These are phyloP conservation scores for Nysson spinosus DNA, from an alignment of 2,888 invertebrate genomes.

Conservation along the genomic window DNA sequence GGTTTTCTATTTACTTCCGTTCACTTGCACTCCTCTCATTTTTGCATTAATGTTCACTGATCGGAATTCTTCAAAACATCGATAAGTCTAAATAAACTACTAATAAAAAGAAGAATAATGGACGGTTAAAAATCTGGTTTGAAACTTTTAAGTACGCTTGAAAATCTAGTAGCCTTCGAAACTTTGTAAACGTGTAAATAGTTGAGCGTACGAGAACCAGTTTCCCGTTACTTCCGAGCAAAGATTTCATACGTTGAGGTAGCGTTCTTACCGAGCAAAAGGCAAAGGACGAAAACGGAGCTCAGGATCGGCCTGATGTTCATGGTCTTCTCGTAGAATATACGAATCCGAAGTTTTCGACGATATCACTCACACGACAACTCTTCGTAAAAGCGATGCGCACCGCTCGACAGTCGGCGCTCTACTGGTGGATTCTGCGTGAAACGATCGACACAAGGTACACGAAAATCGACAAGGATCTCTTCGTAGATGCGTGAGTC, in stretches of 20 bases:
- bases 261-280: constrained; percentile 61
- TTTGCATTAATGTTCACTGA: too few relatives aligned
- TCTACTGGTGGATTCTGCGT: constrained; percentile 41
- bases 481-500: constrained; percentile 20
- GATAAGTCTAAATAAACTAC: too few relatives aligned
- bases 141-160: too few relatives aligned
- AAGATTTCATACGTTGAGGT: background rate
- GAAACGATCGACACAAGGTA: constrained; percentile 8
- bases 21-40: too few relatives aligned
- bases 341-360: background rate
- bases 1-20: too few relatives aligned
- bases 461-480: constrained; percentile 21
- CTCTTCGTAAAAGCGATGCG: constrained; percentile 2
- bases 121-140: too few relatives aligned
- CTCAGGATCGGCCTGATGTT: constrained; percentile 52
- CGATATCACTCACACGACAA: background rate
- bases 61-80: too few relatives aligned
- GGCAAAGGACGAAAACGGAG: constrained; percentile 53
- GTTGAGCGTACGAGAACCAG: too few relatives aligned
- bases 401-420: constrained; percentile 19
- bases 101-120: too few relatives aligned
- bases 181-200: too few relatives aligned
- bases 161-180: too few relatives aligned
- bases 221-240: background rate
- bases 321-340: constrained; percentile 27